These are phyloP conservation scores for Micrasema minimum DNA, from an alignment of 1,140 invertebrate genomes.

Conservation along the genomic window DNA sequence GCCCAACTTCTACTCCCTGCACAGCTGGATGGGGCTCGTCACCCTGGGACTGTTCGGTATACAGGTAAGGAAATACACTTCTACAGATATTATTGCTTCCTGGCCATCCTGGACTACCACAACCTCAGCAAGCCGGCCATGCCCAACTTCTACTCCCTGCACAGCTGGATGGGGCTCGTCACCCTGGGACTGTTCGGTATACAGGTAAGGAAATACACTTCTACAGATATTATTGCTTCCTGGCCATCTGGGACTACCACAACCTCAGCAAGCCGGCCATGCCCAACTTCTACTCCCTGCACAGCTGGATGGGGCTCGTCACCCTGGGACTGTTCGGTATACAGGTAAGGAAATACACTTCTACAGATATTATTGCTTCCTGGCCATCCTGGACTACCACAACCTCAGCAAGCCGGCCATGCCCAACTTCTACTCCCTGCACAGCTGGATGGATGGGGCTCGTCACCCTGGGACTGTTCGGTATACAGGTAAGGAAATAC, in stretches of 20 bases:
- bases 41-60: constrained; percentile 86
- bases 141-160: constrained; percentile 85
- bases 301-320: constrained; percentile 86
- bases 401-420: constrained; percentile 73
- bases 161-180: constrained; percentile 86
- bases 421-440: constrained; percentile 85
- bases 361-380: too few species aligned
- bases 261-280: constrained; percentile 73
- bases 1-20: constrained; percentile 85
- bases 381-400: constrained; percentile 82
- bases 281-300: constrained; percentile 85
- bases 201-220: constrained; percentile 89
- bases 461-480: constrained; percentile 85
- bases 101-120: constrained; percentile 81
- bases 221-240: too few species aligned
- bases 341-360: constrained; percentile 73
- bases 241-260: constrained; percentile 81
- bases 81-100: too few species aligned
- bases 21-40: constrained; percentile 86
- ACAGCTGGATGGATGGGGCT: constrained; percentile 89
- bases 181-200: constrained; percentile 86
- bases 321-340: constrained; percentile 86
- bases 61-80: too few species aligned
- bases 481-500: constrained; percentile 86
- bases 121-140: constrained; percentile 73